Percentiles rank a stretch among this genome's conserved stretches.
Evolutionary conservation across 2,888 invertebrate species (phyloP).

Genomic region (Pteria penguin): DNA sequence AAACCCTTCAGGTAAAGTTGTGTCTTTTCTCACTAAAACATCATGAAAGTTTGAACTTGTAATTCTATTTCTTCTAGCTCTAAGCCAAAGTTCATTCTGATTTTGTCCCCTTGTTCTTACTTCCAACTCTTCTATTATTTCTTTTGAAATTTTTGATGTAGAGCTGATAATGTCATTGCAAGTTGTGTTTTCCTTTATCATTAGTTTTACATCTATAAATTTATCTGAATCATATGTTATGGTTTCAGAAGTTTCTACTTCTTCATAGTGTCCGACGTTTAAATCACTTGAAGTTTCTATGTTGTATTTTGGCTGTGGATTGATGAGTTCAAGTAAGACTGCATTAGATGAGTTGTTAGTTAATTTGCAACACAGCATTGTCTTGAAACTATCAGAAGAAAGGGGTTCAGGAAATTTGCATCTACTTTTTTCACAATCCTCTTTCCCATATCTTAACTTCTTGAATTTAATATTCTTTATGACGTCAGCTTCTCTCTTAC

Average conservation of each 20-base stretch:
- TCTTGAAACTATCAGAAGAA: not conserved
- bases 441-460: not conserved
- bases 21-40: not conserved
- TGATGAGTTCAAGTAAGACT: not conserved
- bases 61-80: conserved; percentile 16
- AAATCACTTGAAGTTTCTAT: conserved; percentile 4
- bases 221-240: not conserved
- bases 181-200: not conserved
- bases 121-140: conserved; percentile 6
- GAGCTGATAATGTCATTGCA: not conserved
- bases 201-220: conserved; percentile 4
- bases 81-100: conserved; percentile 19
- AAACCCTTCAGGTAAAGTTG: not conserved
- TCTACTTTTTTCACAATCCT: not conserved
- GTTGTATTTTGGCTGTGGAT: not conserved
- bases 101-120: conserved; percentile 20
- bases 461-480: not conserved
- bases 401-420: not conserved
- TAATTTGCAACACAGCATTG: not conserved
- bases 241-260: conserved; percentile 27
- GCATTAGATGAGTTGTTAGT: conserved; percentile 1
- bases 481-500: conserved; percentile 12
- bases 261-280: conserved; percentile 16
- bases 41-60: conserved; percentile 32
- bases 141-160: not conserved